phyloP scores from a whole-genome alignment of 2,888 invertebrate species.

The Euzetes globulus region DNA sequence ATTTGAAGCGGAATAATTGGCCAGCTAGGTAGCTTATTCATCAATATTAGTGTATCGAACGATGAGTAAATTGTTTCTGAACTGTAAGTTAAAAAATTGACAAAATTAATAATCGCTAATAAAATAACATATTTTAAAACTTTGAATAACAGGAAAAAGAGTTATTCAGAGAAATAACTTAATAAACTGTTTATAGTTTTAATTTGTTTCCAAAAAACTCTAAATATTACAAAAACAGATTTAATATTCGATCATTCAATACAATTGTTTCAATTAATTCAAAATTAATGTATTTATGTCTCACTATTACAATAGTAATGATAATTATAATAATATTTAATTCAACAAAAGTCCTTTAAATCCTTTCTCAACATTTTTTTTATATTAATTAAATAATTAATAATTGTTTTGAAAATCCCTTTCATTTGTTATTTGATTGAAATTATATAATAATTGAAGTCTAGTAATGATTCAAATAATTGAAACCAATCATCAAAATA shows the following conservation, averaged over 20 bases:
- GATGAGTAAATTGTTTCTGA: too few relatives aligned
- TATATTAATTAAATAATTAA: background rate
- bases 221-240: background rate
- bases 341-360: background rate
- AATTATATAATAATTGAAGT: background rate
- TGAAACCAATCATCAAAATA: background rate
- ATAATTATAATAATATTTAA: background rate
- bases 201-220: background rate
- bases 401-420: background rate
- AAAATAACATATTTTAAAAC: too few relatives aligned
- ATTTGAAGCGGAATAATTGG: too few relatives aligned
- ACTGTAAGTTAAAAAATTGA: too few relatives aligned
- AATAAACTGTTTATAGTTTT: background rate
- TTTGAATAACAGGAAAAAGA: background rate
- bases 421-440: background rate
- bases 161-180: background rate
- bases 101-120: too few relatives aligned
- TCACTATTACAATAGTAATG: conserved; percentile 4
- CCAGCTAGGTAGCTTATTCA: too few relatives aligned
- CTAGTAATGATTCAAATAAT: background rate
- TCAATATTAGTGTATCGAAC: too few relatives aligned
- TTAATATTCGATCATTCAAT: background rate
- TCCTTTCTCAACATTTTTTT: background rate
- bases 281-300: background rate
- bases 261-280: background rate